phyloP scores from a whole-genome alignment of 2,888 invertebrate species.

The Argyresthia goedartella region DNA sequence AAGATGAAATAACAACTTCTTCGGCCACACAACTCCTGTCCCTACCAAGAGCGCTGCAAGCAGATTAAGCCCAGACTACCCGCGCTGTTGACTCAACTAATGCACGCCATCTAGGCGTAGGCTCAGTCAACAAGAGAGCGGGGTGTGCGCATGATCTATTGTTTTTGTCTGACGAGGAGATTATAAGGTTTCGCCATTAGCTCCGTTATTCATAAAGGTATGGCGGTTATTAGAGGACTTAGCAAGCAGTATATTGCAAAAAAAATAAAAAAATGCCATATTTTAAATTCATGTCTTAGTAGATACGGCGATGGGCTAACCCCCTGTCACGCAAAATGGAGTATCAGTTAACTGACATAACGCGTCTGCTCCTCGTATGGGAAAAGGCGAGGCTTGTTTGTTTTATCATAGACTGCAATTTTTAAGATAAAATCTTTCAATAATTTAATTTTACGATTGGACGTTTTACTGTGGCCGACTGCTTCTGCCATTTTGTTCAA shows the following conservation, averaged over 20 bases:
- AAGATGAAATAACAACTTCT: too few species aligned
- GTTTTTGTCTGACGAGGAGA: conserved; percentile 38
- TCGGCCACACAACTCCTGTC: too few species aligned
- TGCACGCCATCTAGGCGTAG: conserved; percentile 64
- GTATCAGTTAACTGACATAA: too few species aligned
- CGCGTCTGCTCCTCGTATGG: too few species aligned
- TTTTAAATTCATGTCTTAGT: too few species aligned
- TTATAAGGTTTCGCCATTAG: conserved; percentile 34
- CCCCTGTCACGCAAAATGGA: conserved; percentile 10
- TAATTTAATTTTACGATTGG: too few species aligned
- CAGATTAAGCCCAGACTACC: not conserved
- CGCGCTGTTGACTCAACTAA: conserved; percentile 50
- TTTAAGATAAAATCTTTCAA: too few species aligned
- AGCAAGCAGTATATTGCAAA: too few species aligned
- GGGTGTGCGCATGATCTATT: conserved; percentile 29
- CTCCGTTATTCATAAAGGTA: not conserved
- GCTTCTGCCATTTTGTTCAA: too few species aligned
- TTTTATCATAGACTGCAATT: not conserved
- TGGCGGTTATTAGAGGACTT: not conserved
- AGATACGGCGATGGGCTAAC: conserved; percentile 8
- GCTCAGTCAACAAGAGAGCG: conserved; percentile 40
- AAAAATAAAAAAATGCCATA: too few species aligned
- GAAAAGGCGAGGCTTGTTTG: not conserved
- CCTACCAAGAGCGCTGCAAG: too few species aligned
- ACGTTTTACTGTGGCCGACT: too few species aligned